phyloP scores from a whole-genome alignment of 2,797 vertebrate genomes.

The Dallia pectoralis region DNA sequence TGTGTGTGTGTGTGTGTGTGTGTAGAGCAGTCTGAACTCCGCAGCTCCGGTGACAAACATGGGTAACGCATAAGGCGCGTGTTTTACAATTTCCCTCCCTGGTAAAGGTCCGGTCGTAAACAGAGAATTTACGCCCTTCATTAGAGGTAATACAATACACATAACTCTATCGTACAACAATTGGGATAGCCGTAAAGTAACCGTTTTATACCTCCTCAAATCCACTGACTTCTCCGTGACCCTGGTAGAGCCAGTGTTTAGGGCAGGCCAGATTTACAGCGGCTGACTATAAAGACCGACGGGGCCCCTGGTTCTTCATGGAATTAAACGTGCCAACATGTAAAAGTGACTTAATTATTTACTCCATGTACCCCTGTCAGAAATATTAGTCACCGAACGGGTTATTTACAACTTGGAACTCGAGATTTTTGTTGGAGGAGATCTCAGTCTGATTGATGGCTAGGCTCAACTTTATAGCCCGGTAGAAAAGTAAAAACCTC shows the following conservation, averaged over 20 bases:
- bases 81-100: conserved; percentile 77
- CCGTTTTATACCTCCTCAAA: conserved; percentile 78
- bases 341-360: conserved; percentile 76
- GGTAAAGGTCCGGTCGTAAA: conserved; percentile 79
- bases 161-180: conserved; percentile 83
- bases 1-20: conserved; percentile 67
- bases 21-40: conserved; percentile 71
- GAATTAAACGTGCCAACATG: conserved; percentile 81
- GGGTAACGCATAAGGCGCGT: conserved; percentile 78
- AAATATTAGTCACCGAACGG: conserved; percentile 75
- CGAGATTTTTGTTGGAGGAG: conserved; percentile 57
- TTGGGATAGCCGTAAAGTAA: conserved; percentile 82
- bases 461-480: conserved; percentile 65
- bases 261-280: conserved; percentile 75
- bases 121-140: conserved; percentile 81
- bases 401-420: conserved; percentile 75
- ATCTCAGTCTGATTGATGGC: conserved; percentile 66
- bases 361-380: conserved; percentile 69
- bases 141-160: conserved; percentile 84
- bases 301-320: conserved; percentile 68
- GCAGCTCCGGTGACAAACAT: conserved; percentile 71
- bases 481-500: conserved; percentile 53
- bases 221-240: conserved; percentile 78
- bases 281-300: conserved; percentile 65
- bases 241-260: conserved; percentile 65